Percentiles rank a stretch among this genome's conserved stretches.
Conservation (phyloP, 2,797 vertebrate species). For the Diplodus puntazzo region DNA sequence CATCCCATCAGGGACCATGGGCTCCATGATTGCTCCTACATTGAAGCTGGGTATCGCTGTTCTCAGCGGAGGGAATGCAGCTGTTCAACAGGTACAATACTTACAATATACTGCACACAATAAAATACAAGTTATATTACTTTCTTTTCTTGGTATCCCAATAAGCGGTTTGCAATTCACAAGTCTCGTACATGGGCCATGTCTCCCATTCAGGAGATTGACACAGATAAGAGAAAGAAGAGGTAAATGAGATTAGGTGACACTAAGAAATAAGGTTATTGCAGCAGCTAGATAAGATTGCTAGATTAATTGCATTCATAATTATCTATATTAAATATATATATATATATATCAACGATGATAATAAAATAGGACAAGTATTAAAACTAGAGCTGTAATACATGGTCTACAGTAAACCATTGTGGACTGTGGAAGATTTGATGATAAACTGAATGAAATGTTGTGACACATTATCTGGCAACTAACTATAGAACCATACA, state of each 20-base stretch:
- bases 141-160: not conserved
- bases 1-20: conserved; percentile 87
- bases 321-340: not conserved
- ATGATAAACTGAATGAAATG: conserved; percentile 1
- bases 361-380: not conserved
- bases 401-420: not conserved
- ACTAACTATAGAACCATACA: not conserved
- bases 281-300: not conserved
- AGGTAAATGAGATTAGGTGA: conserved; percentile 1
- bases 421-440: not conserved
- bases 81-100: conserved; percentile 91
- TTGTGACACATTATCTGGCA: not conserved
- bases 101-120: not conserved
- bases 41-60: conserved; percentile 94
- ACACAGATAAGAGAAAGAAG: not conserved
- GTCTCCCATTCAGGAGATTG: not conserved
- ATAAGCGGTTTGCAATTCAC: not conserved
- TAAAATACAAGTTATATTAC: no score
- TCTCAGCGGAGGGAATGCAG: conserved; percentile 93
- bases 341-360: not conserved
- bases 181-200: not conserved
- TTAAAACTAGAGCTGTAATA: not conserved
- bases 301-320: not conserved
- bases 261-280: not conserved
- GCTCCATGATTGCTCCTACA: conserved; percentile 91